Conservation (phyloP, 2,888 invertebrate species). For the Amphipyra tragopoginis region DNA sequence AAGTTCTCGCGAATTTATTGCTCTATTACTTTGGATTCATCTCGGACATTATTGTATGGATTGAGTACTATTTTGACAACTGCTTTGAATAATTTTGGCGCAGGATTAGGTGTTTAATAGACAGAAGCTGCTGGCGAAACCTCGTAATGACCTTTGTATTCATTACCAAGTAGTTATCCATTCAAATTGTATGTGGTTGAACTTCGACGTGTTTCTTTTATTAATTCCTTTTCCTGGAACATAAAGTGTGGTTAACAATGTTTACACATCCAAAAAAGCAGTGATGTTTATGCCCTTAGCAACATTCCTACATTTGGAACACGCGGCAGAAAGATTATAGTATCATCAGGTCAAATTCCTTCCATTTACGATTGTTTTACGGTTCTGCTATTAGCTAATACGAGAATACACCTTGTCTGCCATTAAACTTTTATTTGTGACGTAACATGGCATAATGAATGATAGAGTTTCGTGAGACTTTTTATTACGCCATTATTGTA, state of each 20-base stretch:
- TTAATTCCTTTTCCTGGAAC: not conserved
- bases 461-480: constrained; percentile 34
- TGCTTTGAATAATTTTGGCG: too few species aligned
- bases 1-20: not conserved
- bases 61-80: too few species aligned
- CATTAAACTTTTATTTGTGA: constrained; percentile 47
- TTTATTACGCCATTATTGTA: constrained; percentile 37
- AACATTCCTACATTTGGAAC: constrained; percentile 6
- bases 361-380: constrained; percentile 57
- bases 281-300: too few species aligned
- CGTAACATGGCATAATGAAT: constrained; percentile 35
- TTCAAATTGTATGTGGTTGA: too few species aligned
- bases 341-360: constrained; percentile 43
- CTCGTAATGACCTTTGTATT: too few species aligned
- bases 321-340: constrained; percentile 12
- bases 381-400: constrained; percentile 47
- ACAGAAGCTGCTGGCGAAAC: too few species aligned
- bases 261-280: constrained; percentile 13
- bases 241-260: constrained; percentile 5
- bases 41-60: too few species aligned
- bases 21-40: too few species aligned
- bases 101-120: too few species aligned
- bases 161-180: too few species aligned
- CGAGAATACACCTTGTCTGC: constrained; percentile 32
- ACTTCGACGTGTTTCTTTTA: not conserved